Evolutionary conservation across 2,113 vertebrate genomes (phyloP), one percentile per base, ranked within the genome.

Genomic region (Perognathus longimembris): DNA sequence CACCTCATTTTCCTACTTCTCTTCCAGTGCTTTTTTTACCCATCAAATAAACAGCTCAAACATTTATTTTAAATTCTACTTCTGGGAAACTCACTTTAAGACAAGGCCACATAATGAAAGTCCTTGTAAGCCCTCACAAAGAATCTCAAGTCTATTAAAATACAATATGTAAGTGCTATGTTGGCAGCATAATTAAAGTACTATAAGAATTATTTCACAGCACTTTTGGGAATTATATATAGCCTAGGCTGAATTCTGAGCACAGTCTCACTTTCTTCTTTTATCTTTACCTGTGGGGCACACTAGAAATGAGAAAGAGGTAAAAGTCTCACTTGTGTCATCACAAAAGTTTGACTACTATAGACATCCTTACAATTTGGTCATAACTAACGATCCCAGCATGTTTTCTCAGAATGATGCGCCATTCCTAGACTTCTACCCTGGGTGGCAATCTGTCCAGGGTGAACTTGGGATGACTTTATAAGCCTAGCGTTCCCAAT

Each of bases 161-260:
- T 59, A 74, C 7, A 84, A 75, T 59, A 14, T 71, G 10, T 61
- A 63, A 71, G 77, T 70, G 38, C 21, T 84, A 1, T 42, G 61
- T 80, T 26, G 50, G 20, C 67, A 57, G 24, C 57, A 69, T 79
- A 84, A 78, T 87, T 88, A 54, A 73, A 79, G 20, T 42, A 75
- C 57, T n/a, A 8, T 28, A 15, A 88, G 21, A 30, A 64, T 2
- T 50, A 91, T 77, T 64, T 54, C n/a, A 50, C 57, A 69, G 63
- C 20, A 42, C 85, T 88, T 93, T 70, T 40, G 63, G 34, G 30
- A 85, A 20, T 79, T 63, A 67, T 71, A 67, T 38, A 71, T 88
- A 63, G 61, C 38, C 14, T 36, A 32, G 17, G 10, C 15, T 75
- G 61, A 50, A 7, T 8, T 57, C 63, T 70, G 20, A 28, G 11